Evolutionary conservation across 92 coral and sea anemone species (phyloP), one percentile per base, ranked within the genome.

Genomic region (Blastomussa wellsi): DNA sequence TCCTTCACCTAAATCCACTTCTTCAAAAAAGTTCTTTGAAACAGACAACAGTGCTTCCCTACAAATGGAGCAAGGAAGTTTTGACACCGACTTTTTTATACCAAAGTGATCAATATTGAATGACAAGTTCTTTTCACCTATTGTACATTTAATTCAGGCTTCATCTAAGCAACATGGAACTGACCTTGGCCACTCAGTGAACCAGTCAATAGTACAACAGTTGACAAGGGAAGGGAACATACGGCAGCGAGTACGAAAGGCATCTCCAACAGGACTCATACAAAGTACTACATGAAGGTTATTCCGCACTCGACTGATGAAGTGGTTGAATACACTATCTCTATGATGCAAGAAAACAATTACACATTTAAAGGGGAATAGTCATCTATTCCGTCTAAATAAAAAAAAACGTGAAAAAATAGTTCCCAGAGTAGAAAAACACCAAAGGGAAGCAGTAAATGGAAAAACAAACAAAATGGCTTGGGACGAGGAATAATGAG

Each of bases 201-300:
- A 96, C 98, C 98, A 96, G 87, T 96, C 98, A 53, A 96, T 96
- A 7, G 98, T 96, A 82, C 98, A 96, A 72, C 98, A 96, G 78
- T 96, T 96, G 59, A 96, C 98, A 39, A 96, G 90, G 8, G 98
- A 96, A 0, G 98, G 98, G 73, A 96, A 96, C 98, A 96, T 96
- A 4, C 98, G 92, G 59, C 98, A 96, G 75, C 98, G 91, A 8
- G 98, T 96, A 38, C 98, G 95, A 89, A 96, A 96, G 0, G 98
- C 98, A 74, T 96, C 98, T 0, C 98, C 98, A 31, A 96, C 98
- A 15, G 98, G 98, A 85, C 98, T 96, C 98, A 96, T 96, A 60
- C 98, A 96, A 60, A 96, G 90, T 32, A 96, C 98, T 29, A 96
- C 93, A 74, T 96, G 98, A 35, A 96, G 98, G 93, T 96, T 96